Base-by-base conservation (phyloP, 2,113 vertebrate genomes). In the Chionis minor region DNA sequence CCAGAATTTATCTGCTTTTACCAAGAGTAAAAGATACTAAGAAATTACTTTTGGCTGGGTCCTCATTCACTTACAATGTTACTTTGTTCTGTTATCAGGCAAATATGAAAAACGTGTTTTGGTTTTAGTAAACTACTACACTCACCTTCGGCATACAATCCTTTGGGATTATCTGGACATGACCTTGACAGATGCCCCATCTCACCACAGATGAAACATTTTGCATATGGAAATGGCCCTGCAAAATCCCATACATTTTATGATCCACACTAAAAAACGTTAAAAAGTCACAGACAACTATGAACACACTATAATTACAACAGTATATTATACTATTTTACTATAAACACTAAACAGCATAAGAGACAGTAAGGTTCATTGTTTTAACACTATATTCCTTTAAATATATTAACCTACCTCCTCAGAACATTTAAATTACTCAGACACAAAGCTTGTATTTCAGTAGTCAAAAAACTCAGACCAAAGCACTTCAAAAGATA, bases 131-230 rank as follows among this genome's bases (percentile, higher is more conserved):
- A 61, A 26, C 24, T 10, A 67, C 2, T n/a, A 28, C 62, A 96
- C 98, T 97, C 96, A 99, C 99, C 99, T 97, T 99, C 97, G 6
- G 99, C 99, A 88, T 99, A 99, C 12, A 99, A 63, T 65, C 99
- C 99, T 96, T 99, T 99, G 38, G 99, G 99, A 91, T 99, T 99
- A 81, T 99, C 99, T 0, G 99, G 98, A 87, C 99, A 99, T 3
- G 99, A 99, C 44, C 98, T 98, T 4, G 99, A 99, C 17, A 99
- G 90, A 94, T 99, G 99, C 3, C 99, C 99, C 92, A 98, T 99
- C 96, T 99, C 98, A 62, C 98, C 98, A 85, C 99, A 99, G 97
- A 99, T 99, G 97, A 99, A 99, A 97, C 99, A 99, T 88, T 99
- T 99, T 32, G 99, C 99, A 69, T 98, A 99, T 10, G 99, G 99